phyloP scores from a whole-genome alignment of 30 jellyfish, hydroid and myxozoan genomes.

The Cassiopea andromeda region DNA sequence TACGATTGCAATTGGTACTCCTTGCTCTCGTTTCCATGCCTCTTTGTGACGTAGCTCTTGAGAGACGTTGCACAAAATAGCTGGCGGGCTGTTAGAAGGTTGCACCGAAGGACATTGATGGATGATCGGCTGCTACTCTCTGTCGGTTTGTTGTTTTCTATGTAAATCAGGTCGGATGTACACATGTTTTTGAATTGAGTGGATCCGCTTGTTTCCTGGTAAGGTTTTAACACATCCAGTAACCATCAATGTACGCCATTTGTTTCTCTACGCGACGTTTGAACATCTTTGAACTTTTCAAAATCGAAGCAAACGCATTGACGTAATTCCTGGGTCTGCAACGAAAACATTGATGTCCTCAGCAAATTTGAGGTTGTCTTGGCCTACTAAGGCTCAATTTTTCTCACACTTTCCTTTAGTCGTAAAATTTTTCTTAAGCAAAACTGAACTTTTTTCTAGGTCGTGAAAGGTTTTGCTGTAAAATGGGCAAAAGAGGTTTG shows the following conservation, averaged over 20 bases:
- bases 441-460: no score
- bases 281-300: no score
- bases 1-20: background rate
- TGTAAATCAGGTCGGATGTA: background rate
- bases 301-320: no score
- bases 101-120: slow-evolving; percentile 57
- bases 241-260: background rate
- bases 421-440: no score
- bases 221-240: background rate
- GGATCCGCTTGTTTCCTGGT: slow-evolving; percentile 68
- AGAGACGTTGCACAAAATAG: background rate
- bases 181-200: background rate
- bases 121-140: slow-evolving; percentile 43
- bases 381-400: no score
- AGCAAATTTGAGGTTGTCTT: no score
- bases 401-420: no score
- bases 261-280: background rate
- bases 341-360: no score
- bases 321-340: no score
- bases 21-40: slow-evolving; percentile 30
- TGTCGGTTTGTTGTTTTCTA: slow-evolving; percentile 8
- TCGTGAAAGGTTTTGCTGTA: no score
- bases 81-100: background rate
- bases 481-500: no score
- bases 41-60: slow-evolving; percentile 23